phyloP scores from a whole-genome alignment of 2,888 invertebrate species.

The Drosophila colorata region DNA sequence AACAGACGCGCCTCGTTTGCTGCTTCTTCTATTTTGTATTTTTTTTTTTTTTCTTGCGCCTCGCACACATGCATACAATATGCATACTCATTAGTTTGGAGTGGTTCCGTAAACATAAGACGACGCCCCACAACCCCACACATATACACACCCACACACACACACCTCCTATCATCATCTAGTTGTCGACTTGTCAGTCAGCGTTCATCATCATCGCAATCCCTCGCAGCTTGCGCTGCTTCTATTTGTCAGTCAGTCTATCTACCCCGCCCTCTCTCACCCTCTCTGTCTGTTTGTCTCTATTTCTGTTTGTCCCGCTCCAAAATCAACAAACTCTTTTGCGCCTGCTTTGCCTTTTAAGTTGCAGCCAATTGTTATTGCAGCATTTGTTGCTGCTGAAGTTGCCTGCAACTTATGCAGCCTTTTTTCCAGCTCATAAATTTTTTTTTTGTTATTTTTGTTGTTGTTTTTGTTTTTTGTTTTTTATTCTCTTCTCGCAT shows the following conservation, averaged over 20 bases:
- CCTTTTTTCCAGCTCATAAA: constrained; percentile 77
- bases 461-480: constrained; percentile 13
- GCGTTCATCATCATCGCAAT: constrained; percentile 42
- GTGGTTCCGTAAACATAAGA: constrained; percentile 79
- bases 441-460: too few relatives aligned
- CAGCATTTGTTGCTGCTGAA: constrained; percentile 36
- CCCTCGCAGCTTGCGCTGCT: constrained; percentile 30
- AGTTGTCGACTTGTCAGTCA: constrained; percentile 51
- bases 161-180: constrained; percentile 12
- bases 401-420: constrained; percentile 47
- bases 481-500: constrained; percentile 14
- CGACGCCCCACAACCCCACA: constrained; percentile 1
- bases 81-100: constrained; percentile 83
- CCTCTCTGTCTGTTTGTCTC: not conserved
- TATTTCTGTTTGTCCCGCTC: constrained; percentile 32
- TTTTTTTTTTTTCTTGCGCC: not conserved
- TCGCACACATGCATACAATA: constrained; percentile 74
- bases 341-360: constrained; percentile 55
- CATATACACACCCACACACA: not conserved
- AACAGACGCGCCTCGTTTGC: constrained; percentile 23
- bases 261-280: not conserved
- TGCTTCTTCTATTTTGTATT: constrained; percentile 11
- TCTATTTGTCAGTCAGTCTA: constrained; percentile 49
- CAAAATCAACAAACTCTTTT: constrained; percentile 67
- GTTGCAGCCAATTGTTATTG: constrained; percentile 81